phyloP scores from a whole-genome alignment of 2,888 invertebrate species.

The Drosophila pegasa region DNA sequence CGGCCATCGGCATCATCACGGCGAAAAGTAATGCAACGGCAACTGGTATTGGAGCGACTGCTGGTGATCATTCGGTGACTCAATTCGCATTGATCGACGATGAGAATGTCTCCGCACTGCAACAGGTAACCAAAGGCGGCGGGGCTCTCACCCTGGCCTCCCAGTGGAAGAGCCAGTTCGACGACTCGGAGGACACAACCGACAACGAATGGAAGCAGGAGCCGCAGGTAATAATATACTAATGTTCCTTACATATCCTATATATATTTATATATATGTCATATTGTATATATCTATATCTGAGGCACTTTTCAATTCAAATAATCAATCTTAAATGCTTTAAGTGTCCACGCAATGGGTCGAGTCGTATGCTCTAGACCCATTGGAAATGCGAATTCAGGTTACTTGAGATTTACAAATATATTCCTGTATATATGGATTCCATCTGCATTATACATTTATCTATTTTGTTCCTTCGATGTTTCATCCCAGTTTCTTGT shows the following conservation, averaged over 20 bases:
- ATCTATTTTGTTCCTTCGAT: not conserved
- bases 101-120: slow-evolving; percentile 94
- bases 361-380: not conserved
- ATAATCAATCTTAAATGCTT: slow-evolving; percentile 11
- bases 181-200: slow-evolving; percentile 97
- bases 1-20: slow-evolving; percentile 28
- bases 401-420: not conserved
- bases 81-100: slow-evolving; percentile 97
- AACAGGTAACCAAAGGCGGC: slow-evolving; percentile 95
- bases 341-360: not conserved
- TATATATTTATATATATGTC: not conserved
- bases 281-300: not conserved
- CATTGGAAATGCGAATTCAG: not conserved
- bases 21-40: slow-evolving; percentile 84
- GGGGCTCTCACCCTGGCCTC: slow-evolving; percentile 96
- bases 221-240: slow-evolving; percentile 83
- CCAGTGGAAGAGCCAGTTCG: slow-evolving; percentile 98
- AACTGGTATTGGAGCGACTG: slow-evolving; percentile 8
- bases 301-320: slow-evolving; percentile 1
- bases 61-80: slow-evolving; percentile 92
- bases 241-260: not conserved
- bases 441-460: not conserved
- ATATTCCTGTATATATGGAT: not conserved
- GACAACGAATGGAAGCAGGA: slow-evolving; percentile 98
- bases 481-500: not conserved